Conservation (phyloP, 2,888 invertebrate species). For the Aplocera efformata region DNA sequence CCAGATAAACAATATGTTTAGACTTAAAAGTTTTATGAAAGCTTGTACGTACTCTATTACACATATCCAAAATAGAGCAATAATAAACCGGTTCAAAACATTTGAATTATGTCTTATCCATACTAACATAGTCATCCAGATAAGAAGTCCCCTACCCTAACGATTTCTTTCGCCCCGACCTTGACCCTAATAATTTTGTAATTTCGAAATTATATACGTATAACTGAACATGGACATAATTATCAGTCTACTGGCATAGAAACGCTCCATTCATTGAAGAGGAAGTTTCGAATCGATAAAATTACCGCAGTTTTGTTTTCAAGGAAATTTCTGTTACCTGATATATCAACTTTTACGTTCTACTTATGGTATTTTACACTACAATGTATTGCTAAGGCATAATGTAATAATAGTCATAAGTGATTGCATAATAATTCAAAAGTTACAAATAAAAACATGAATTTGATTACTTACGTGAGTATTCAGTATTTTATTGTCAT, state of each 20-base stretch:
- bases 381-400: background rate
- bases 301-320: constrained; percentile 79
- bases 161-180: constrained; percentile 22
- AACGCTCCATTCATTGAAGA: constrained; percentile 57
- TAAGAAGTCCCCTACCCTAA: constrained; percentile 17
- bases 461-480: constrained; percentile 52
- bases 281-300: constrained; percentile 76
- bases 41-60: too few species aligned
- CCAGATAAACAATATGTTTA: too few species aligned
- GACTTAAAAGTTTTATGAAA: too few species aligned
- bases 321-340: constrained; percentile 40
- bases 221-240: constrained; percentile 39
- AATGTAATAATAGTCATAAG: background rate
- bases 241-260: constrained; percentile 49
- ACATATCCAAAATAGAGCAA: too few species aligned
- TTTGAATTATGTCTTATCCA: constrained; percentile 14
- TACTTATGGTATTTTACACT: constrained; percentile 6
- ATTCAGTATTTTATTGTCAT: constrained; percentile 60
- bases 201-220: constrained; percentile 9
- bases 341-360: background rate
- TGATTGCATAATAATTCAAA: constrained; percentile 22
- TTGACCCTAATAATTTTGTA: constrained; percentile 23
- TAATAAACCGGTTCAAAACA: too few species aligned
- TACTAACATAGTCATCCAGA: constrained; percentile 13
- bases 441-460: constrained; percentile 41